phyloP scores from a whole-genome alignment of 2,797 vertebrate genomes.

The Centropyge bicolor region DNA sequence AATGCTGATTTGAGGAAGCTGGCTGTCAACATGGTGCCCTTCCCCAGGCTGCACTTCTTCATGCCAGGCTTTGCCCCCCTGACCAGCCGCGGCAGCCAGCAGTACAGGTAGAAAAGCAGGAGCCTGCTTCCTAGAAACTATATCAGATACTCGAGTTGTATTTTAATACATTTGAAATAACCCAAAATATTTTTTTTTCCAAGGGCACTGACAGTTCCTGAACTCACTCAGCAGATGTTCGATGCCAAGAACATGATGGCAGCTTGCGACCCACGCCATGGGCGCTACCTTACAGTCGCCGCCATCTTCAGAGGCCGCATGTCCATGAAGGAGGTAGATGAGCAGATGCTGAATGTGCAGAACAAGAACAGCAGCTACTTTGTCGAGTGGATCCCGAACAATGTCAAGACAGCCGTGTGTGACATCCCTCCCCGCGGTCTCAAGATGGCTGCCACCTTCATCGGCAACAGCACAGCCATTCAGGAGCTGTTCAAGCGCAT shows the following conservation, averaged over 20 bases:
- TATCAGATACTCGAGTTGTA: not conserved
- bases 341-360: conserved; percentile 82
- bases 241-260: conserved; percentile 83
- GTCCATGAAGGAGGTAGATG: conserved; percentile 83
- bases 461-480: conserved; percentile 96
- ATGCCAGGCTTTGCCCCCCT: conserved; percentile 90
- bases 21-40: conserved; percentile 94
- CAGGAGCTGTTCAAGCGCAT: conserved; percentile 97
- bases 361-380: conserved; percentile 89
- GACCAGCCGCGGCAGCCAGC: conserved; percentile 89
- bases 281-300: conserved; percentile 87
- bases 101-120: conserved; percentile 77
- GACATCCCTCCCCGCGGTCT: conserved; percentile 93
- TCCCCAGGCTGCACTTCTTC: conserved; percentile 93
- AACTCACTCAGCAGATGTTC: conserved; percentile 82
- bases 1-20: conserved; percentile 92
- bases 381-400: conserved; percentile 87
- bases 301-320: conserved; percentile 93
- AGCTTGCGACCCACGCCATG: conserved; percentile 78
- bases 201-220: conserved; percentile 75
- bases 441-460: conserved; percentile 94
- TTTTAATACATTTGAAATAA: not conserved
- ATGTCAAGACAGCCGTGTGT: conserved; percentile 93
- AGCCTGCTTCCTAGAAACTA: not conserved
- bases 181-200: not conserved